Evolutionary conservation across 2,113 vertebrate species (phyloP).

Genomic region (Sula dactylatra): DNA sequence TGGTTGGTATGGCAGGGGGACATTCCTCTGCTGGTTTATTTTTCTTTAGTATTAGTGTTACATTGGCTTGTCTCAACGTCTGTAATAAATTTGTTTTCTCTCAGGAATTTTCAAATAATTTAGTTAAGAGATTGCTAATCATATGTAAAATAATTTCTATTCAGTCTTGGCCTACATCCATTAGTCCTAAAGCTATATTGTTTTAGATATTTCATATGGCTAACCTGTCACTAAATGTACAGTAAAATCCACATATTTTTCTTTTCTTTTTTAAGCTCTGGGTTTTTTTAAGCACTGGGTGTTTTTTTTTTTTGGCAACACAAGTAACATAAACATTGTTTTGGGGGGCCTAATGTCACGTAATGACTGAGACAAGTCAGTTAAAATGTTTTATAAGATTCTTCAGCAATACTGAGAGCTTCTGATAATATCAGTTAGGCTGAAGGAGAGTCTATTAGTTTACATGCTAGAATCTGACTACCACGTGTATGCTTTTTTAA

Average conservation of each 20-base stretch:
- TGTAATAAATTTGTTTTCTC: constrained; percentile 66
- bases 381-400: not conserved
- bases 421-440: not conserved
- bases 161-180: constrained; percentile 21
- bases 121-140: constrained; percentile 47
- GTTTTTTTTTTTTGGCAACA: not conserved
- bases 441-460: not conserved
- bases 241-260: constrained; percentile 12
- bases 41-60: constrained; percentile 65
- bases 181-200: constrained; percentile 27
- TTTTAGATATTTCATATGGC: constrained; percentile 48
- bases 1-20: constrained; percentile 30
- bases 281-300: not conserved
- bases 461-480: not conserved
- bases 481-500: not conserved
- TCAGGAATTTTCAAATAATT: constrained; percentile 70
- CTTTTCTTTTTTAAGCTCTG: not conserved
- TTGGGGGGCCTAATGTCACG: not conserved
- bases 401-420: not conserved
- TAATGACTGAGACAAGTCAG: not conserved
- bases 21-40: constrained; percentile 67
- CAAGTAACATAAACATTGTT: not conserved
- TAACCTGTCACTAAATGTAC: constrained; percentile 21
- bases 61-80: constrained; percentile 40
- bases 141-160: constrained; percentile 30